Base-by-base conservation (phyloP, 2,113 vertebrate genomes). In the Centropristis striata region DNA sequence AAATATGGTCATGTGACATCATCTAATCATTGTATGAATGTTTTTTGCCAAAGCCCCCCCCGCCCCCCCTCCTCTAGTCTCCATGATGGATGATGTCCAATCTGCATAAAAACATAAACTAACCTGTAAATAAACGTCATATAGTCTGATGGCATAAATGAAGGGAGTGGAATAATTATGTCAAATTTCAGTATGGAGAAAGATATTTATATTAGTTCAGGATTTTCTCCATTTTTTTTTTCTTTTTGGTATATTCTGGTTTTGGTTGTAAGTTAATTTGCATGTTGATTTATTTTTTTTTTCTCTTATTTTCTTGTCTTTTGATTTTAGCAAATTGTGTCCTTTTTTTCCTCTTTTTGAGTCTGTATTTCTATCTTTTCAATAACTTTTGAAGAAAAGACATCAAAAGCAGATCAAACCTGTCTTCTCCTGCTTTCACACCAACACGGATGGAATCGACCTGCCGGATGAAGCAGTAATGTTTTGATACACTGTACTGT, bases 401-500 rank as follows among this genome's bases (percentile, higher is more conserved):
- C 92, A 71, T 91, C 87, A 92, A 92, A 95, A 93, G 91, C 64
- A 61, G 85, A 72, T 92, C 49, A 71, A 81, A 82, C 46, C 71
- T 61, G 70, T 80, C 79, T 81, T 78, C 77, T 80, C 67, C 85
- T 67, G 84, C 83, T 90, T 50, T 66, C 64, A 75, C 75, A n/a
- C 65, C 50, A 66, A 90, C 81, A 86, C 94, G 73, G 72, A 87
- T 71, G 74, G 84, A 83, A 86, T 83, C 78, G 86, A 91, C 92
- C 90, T 90, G 88, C 90, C 88, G 92, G 94, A 93, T 94, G 89
- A 95, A 95, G 94, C 94, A 94, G 93, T 94, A 93, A 95, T 94
- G 95, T 96, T 97, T 97, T 97, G 95, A 98, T 97, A 96, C 92
- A 94, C 94, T 96, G 95, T 96, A 96, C 95, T 96, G 95, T 97